Base-by-base conservation (phyloP, 2,797 vertebrate genomes). In the Ctenopoma kingsleyae region DNA sequence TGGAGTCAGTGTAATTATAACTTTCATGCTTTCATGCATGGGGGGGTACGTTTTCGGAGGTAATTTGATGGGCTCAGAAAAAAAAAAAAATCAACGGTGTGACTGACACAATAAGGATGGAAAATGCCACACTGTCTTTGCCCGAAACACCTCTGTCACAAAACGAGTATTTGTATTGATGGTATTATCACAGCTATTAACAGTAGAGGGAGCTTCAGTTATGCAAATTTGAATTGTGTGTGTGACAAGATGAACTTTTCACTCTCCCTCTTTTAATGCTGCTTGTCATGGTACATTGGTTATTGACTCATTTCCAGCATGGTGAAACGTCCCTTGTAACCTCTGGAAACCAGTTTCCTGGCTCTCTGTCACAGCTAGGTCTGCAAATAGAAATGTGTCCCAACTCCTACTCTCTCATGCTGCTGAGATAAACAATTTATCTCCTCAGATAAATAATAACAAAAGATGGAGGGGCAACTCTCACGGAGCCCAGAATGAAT, bases 11-110 rank as follows among this genome's bases (percentile, higher is more conserved):
- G 82, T 93, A 93, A 94, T 94, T 93, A 92, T 84, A 89, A 89
- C 73, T 89, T 92, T 93, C 88, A 93, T 92, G 89, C 74, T 89
- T 92, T 93, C 89, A 93, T 93, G 92, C 91, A 91, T 93, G 92
- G 87, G 54, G 84, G 90, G 88, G 85, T 92, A 89, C 78, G 86
- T 92, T 93, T 89, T 90, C 85, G 71, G 76, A 85, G 83, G 82
- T 92, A 82, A 91, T 89, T 87, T 92, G 73, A 90, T 86, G 75
- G 69, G 80, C 82, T 91, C 76, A 70, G 41, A 56, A 47, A 68
- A 63, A 71, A 46, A 25, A 47, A 23, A 20, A 71, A 74, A 70
- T 51, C 19, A 32, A 36, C 23, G 9, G 47, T 77, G 54, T 82
- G 69, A 90, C 35, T 83, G 78, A 87, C 71, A 86, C 67, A 53